Evolutionary conservation across 2,113 vertebrate species (phyloP), one percentile per base, ranked within the genome.

Genomic region (Campylorhamphus procurvoides): DNA sequence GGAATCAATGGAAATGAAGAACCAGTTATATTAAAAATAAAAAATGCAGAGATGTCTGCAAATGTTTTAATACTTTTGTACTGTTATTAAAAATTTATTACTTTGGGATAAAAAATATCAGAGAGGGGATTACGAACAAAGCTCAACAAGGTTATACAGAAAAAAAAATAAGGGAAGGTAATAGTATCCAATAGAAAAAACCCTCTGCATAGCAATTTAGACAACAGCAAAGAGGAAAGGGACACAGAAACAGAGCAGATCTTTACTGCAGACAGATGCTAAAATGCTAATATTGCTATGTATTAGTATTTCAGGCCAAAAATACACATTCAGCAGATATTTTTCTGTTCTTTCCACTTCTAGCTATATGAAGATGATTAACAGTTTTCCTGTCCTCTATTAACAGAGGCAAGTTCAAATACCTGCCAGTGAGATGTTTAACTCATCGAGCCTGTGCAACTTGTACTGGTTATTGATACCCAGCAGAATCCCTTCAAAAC

Each of bases 151-250:
- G 1, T 68, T 64, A 46, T 50, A 50, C 0, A 37, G n/a, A 67
- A 81, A 84, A 52, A 39, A 66, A 55, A 66, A 24, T 14, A 46
- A 35, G 9, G 44, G 33, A 84, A 59, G 4, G 7, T 20, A 46
- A 22, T 3, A 28, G 17, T n/a, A 60, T 59, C 22, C 14, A 63
- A 33, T 1, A 8, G 15, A 4, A 75, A 79, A 73, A 37, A 12
- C 0, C 4, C 5, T 58, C 9, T n/a, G 6, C 0, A 5, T 37
- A 17, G 3, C 8, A 14, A 8, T 64, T 77, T 37, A 64, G 46
- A 81, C 5, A 12, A 59, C 12, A 37, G 18, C 10, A 84, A 78
- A 44, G 35, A 68, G 63, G 19, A 59, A 63, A 68, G 67, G 23
- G 44, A 11, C 19, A n/a, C 37, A 27, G 35, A 68, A 64, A 29